Base-by-base conservation (phyloP, 2,797 vertebrate species). In the Anas flavirostris region DNA sequence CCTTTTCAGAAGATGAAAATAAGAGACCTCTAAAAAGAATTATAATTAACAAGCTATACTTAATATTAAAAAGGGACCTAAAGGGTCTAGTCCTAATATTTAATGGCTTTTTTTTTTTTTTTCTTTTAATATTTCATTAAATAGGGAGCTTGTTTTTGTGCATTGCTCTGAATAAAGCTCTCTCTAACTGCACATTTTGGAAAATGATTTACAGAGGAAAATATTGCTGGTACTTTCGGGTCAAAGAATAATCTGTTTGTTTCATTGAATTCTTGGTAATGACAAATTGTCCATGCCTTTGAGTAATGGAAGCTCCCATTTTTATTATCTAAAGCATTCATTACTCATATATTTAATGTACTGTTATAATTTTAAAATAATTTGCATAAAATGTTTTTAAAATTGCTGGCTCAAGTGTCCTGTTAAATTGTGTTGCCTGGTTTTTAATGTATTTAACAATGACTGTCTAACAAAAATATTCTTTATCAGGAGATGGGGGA, bases 331-430 rank as follows among this genome's bases (percentile, higher is more conserved):
- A 91, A 96, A 95, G 86, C 94, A 95, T 97, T 95, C 97, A 98
- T 98, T 98, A 98, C 91, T 98, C 97, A 98, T 97, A 94, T 95
- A 96, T 97, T 98, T 98, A 98, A 97, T 97, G 94, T 96, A 96
- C 82, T 96, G 94, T 82, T 97, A 88, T 97, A 97, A 96, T 97
- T 98, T 97, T 95, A 97, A 97, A 97, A 97, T 96, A 97, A 97
- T 97, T 96, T 97, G 95, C 94, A 96, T 96, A 95, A 92, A 87
- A 97, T 93, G 81, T 91, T 94, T 96, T 82, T 89, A 88, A 94
- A 97, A 96, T 96, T 96, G 96, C 95, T 97, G 85, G 95, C 95
- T 96, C 95, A 94, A 97, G 96, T 92, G 89, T 95, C 93, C 93
- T 97, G 96, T 85, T 97, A 95, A 97, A 97, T 96, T 92, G 90